Conservation (phyloP, 2,797 vertebrate species). For the Enteromius trimaculatus region DNA sequence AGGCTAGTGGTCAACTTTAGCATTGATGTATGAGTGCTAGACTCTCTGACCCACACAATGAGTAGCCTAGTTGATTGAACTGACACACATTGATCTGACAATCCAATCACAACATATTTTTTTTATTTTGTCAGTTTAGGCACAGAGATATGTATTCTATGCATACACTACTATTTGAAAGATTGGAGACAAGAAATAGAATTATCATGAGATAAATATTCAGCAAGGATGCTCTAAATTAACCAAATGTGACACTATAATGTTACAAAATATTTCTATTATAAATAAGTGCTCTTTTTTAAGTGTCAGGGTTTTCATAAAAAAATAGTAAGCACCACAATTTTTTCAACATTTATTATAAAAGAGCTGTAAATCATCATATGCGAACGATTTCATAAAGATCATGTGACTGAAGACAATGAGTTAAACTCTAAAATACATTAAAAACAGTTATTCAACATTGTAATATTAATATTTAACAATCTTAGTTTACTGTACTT, state of each 20-base stretch:
- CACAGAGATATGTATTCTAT: not conserved
- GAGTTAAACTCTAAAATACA: not conserved
- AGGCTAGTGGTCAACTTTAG: not conserved
- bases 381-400: not conserved
- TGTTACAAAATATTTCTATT: not conserved
- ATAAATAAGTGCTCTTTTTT: not conserved
- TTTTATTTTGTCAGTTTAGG: not conserved
- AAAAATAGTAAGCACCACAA: not conserved
- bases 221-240: not conserved
- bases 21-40: not conserved
- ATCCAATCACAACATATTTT: not conserved
- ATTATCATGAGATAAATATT: not conserved
- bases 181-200: not conserved
- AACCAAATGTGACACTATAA: not conserved
- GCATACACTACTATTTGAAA: not conserved
- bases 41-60: not conserved
- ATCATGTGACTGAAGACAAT: not conserved
- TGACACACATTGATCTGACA: slow-evolving; percentile 6
- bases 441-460: not conserved
- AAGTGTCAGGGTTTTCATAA: not conserved
- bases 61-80: not conserved
- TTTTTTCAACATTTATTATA: not conserved
- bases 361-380: not conserved
- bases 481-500: not conserved
- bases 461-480: not conserved